Percentiles rank a stretch among this genome's conserved stretches.
phyloP scores from a whole-genome alignment of 2,797 vertebrate species.

The Phoxinus dragarum region DNA sequence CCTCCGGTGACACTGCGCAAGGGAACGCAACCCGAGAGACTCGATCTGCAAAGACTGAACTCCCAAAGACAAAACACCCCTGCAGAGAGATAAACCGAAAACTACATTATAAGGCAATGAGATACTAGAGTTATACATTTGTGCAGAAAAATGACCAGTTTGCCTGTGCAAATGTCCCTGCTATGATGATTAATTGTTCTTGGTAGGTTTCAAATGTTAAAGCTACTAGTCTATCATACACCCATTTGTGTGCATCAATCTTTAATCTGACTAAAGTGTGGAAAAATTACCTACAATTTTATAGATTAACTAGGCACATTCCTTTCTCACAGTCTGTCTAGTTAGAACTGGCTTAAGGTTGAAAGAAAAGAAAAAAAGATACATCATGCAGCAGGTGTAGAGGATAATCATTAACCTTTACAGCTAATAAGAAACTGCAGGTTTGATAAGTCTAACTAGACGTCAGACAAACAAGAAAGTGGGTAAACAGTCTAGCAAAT shows the following conservation, averaged over 20 bases:
- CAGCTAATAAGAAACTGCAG: conserved; percentile 36
- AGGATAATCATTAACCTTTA: conserved; percentile 74
- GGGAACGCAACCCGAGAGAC: conserved; percentile 88
- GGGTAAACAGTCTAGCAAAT: conserved; percentile 19
- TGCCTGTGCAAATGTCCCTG: background rate
- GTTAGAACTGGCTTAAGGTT: background rate
- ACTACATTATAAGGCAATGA: background rate
- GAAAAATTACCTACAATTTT: background rate
- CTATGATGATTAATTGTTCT: background rate
- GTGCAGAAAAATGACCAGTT: background rate
- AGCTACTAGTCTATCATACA: background rate
- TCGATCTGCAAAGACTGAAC: conserved; percentile 85
- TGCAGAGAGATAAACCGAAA: conserved; percentile 60
- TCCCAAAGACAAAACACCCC: conserved; percentile 91
- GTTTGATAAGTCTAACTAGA: conserved; percentile 33
- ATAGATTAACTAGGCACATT: conserved; percentile 6
- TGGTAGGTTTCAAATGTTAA: background rate
- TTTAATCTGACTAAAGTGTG: background rate
- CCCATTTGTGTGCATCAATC: background rate
- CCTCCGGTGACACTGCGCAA: conserved; percentile 90
- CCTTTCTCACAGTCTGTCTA: background rate
- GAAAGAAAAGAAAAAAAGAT: background rate
- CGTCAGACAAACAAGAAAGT: conserved; percentile 14
- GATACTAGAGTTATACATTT: background rate
- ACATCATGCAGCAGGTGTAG: conserved; percentile 1